Conservation (phyloP, 2,888 invertebrate genomes). For the Orthosia incerta region DNA sequence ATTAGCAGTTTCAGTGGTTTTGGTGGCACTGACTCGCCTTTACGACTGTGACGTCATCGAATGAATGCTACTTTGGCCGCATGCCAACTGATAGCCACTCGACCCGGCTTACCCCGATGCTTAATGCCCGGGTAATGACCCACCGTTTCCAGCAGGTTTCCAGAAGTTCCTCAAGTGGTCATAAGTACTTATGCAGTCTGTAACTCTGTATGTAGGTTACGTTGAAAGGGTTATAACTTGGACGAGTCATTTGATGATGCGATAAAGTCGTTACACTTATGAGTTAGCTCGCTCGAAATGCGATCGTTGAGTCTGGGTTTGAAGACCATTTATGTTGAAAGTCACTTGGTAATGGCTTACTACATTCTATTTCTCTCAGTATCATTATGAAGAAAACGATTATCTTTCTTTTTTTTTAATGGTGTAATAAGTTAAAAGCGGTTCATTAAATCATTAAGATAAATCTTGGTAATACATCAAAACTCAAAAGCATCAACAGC, state of each 20-base stretch:
- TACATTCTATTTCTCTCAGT: slow-evolving; percentile 30
- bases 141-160: slow-evolving; percentile 78
- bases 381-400: slow-evolving; percentile 42
- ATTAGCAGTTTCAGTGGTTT: slow-evolving; percentile 60
- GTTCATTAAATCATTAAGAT: slow-evolving; percentile 43
- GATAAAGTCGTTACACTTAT: slow-evolving; percentile 50
- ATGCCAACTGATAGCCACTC: slow-evolving; percentile 87
- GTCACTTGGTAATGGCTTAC: slow-evolving; percentile 23
- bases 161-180: slow-evolving; percentile 62
- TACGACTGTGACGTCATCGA: slow-evolving; percentile 79
- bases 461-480: slow-evolving; percentile 31
- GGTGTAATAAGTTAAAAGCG: slow-evolving; percentile 38
- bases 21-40: slow-evolving; percentile 56
- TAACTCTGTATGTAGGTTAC: slow-evolving; percentile 56
- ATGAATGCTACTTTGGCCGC: slow-evolving; percentile 83
- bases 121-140: slow-evolving; percentile 87
- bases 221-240: slow-evolving; percentile 55
- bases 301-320: slow-evolving; percentile 41
- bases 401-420: slow-evolving; percentile 20
- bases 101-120: slow-evolving; percentile 79
- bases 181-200: slow-evolving; percentile 53
- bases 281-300: slow-evolving; percentile 32
- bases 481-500: slow-evolving; percentile 32
- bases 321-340: slow-evolving; percentile 51
- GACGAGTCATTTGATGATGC: slow-evolving; percentile 49